Base-by-base conservation (phyloP, 2,797 vertebrate species). In the Chloroceryle amazona region DNA sequence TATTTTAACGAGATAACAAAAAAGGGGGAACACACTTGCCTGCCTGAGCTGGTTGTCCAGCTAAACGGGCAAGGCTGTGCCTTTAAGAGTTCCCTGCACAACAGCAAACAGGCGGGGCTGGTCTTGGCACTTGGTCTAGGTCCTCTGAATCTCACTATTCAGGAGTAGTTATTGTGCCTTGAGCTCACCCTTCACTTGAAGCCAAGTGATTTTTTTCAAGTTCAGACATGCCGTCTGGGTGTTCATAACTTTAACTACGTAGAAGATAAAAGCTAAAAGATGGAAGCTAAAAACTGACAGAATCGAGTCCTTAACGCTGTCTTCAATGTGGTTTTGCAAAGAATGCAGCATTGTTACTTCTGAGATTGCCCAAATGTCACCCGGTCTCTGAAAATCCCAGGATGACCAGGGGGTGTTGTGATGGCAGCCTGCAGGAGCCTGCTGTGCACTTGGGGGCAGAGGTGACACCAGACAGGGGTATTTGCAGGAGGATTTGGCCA, bases 91-190 rank as follows among this genome's bases (percentile, higher is more conserved):
- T 16, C 23, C 51, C 33, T 42, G 49, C n/a, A 47, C 23, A 12
- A 22, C 49, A 51, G 46, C 51, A 33, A 55, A 72, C 4, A n/a
- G 66, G 37, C 54, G 46, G 80, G 49, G 60, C 49, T 89, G 61
- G 44, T 72, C 68, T 88, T 95, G 89, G 94, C 86, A 91, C 75
- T 47, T 83, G 80, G 6, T 61, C 57, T 60, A 42, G 35, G 20
- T 73, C 63, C 70, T 87, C 86, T 91, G 90, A 93, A 94, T 95
- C 70, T 62, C 72, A 22, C 81, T 37, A 47, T 96, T 91, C 92
- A 95, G 31, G 47, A 39, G 70, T 9, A 72, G 26, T 21, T 81
- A 42, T 81, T 86, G 60, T 90, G 72, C 44, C 72, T 91, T 57
- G n/a, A 94, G 57, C 72, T 91, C 63, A 60, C 1, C 21, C 61